These are phyloP conservation scores for Lysandra bellargus DNA, from an alignment of 2,888 invertebrate genomes.

Conservation along the genomic window DNA sequence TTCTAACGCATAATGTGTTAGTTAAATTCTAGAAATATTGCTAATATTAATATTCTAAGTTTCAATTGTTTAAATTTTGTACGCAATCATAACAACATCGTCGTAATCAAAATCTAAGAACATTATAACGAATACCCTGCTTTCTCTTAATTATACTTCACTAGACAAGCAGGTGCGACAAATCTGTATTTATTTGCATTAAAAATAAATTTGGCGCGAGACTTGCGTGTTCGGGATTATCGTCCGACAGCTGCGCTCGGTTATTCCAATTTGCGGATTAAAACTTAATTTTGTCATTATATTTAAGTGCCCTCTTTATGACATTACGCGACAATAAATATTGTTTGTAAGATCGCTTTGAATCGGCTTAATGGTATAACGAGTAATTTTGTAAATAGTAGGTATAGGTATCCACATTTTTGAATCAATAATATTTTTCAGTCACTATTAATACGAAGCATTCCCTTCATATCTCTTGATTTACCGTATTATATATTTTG, in stretches of 20 bases:
- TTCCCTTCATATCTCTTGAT: background rate
- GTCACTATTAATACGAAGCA: no score
- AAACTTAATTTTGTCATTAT: constrained; percentile 58
- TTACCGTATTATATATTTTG: background rate
- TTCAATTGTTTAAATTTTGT: no score
- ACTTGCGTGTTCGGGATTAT: constrained; percentile 70
- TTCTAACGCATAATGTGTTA: no score
- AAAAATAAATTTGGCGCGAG: constrained; percentile 72
- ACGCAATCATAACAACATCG: no score
- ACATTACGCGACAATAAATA: background rate
- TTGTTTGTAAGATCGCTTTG: background rate
- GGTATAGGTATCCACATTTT: no score
- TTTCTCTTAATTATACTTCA: constrained; percentile 72
- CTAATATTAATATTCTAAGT: no score
- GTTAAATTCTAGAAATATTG: no score
- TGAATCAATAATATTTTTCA: no score
- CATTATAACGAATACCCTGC: constrained; percentile 60
- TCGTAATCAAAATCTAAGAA: background rate
- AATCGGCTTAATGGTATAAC: background rate
- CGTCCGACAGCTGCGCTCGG: constrained; percentile 66
- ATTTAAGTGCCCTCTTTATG: constrained; percentile 36
- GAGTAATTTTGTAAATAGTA: background rate
- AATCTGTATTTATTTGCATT: constrained; percentile 77
- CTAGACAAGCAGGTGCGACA: constrained; percentile 73
- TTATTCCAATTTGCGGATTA: constrained; percentile 56